Conservation (phyloP, 1,140 invertebrate genomes). For the Nymphalis io region DNA sequence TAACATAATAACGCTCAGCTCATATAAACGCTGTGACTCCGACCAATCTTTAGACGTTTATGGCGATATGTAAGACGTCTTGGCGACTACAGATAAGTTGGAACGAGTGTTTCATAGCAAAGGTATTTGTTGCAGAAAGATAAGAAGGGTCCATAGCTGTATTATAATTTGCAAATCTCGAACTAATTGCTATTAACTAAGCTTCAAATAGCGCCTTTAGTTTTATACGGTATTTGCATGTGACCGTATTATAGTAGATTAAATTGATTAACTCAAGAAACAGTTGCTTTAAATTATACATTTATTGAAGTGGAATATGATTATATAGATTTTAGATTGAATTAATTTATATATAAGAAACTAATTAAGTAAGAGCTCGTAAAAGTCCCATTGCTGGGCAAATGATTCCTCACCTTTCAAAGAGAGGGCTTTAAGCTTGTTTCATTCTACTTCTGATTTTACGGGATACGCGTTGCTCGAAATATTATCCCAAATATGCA, state of each 20-base stretch:
- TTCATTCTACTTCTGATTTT: too few relatives aligned
- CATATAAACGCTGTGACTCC: slow-evolving; percentile 20
- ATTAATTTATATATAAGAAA: too few relatives aligned
- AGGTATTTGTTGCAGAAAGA: slow-evolving; percentile 30
- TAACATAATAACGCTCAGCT: background rate
- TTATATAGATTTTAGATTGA: too few relatives aligned
- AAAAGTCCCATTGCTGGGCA: too few relatives aligned
- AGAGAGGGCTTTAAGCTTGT: too few relatives aligned
- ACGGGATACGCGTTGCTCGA: too few relatives aligned
- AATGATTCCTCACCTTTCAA: too few relatives aligned
- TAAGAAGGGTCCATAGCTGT: slow-evolving; percentile 16
- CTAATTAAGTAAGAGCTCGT: too few relatives aligned
- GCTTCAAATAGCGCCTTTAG: background rate
- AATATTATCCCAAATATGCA: too few relatives aligned
- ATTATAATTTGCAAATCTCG: background rate
- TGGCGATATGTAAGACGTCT: slow-evolving; percentile 54
- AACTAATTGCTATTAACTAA: slow-evolving; percentile 2
- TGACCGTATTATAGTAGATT: background rate
- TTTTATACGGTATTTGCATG: background rate
- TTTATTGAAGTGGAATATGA: too few relatives aligned
- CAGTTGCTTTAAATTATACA: too few relatives aligned
- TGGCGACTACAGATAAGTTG: slow-evolving; percentile 57
- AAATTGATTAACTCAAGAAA: too few relatives aligned
- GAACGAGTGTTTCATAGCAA: slow-evolving; percentile 53
- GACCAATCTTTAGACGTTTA: slow-evolving; percentile 49